Conservation (phyloP, 35 echinoderm and acorn worm genomes). For the Ptychodera flava region DNA sequence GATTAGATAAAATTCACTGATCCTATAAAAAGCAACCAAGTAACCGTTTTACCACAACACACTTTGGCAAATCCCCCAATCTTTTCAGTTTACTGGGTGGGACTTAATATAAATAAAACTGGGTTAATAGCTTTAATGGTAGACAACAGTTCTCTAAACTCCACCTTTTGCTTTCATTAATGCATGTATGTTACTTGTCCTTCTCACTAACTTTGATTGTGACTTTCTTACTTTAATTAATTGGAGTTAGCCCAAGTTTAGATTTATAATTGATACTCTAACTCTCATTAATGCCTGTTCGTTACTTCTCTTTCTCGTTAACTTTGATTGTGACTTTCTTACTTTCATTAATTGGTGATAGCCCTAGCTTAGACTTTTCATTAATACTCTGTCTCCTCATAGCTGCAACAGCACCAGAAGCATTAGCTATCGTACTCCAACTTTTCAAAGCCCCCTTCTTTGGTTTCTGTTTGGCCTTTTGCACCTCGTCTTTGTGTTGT, state of each 20-base stretch:
- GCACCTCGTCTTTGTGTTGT: constrained; percentile 33
- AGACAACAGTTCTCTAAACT: too few relatives aligned
- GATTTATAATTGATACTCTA: not conserved
- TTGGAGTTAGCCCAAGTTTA: not conserved
- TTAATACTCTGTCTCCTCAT: not conserved
- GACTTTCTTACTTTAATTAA: not conserved
- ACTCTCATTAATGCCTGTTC: too few relatives aligned
- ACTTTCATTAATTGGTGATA: not conserved
- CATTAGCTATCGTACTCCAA: not conserved
- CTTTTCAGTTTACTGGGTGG: too few relatives aligned
- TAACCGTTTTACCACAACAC: too few relatives aligned
- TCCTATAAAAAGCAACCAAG: too few relatives aligned
- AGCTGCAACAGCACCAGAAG: not conserved
- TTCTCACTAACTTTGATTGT: not conserved
- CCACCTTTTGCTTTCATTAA: too few relatives aligned
- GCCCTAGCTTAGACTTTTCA: not conserved
- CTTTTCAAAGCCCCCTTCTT: constrained; percentile 2
- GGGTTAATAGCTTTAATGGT: too few relatives aligned
- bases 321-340: not conserved
- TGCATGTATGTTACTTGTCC: not conserved
- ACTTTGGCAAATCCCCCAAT: too few relatives aligned
- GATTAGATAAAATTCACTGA: too few relatives aligned
- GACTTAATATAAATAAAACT: too few relatives aligned
- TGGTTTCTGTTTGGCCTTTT: not conserved
- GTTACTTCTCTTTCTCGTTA: not conserved